These are phyloP conservation scores for Pollimyrus isidori DNA, from an alignment of 2,113 vertebrate species.

Conservation along the genomic window DNA sequence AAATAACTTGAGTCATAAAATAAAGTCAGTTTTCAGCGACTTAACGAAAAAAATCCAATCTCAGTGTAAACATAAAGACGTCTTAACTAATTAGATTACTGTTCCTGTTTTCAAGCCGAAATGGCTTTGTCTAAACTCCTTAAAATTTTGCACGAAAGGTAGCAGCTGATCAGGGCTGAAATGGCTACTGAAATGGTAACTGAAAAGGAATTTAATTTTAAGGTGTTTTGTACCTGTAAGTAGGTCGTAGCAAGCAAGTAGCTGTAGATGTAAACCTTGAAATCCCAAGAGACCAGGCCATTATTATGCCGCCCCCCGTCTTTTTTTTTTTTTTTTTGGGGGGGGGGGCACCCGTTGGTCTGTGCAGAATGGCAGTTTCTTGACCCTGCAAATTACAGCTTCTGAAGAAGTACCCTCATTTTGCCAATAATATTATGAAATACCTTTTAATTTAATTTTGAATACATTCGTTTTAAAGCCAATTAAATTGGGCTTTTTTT, in stretches of 20 bases:
- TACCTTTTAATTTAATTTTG: conserved; percentile 8
- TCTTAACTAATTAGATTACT: background rate
- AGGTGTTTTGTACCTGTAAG: background rate
- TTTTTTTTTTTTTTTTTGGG: conserved; percentile 3
- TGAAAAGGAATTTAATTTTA: background rate
- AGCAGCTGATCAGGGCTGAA: background rate
- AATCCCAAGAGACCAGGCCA: background rate
- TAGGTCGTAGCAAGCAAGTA: background rate
- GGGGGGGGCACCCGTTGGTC: conserved; percentile 5
- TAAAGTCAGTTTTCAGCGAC: background rate
- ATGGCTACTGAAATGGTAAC: background rate
- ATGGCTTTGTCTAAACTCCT: background rate
- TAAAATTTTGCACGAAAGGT: background rate
- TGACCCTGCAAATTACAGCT: conserved; percentile 22
- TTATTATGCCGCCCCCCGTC: background rate
- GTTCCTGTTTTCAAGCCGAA: background rate
- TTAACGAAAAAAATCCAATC: background rate
- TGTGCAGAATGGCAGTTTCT: conserved; percentile 21
- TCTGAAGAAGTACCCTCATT: background rate
- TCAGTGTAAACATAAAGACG: background rate
- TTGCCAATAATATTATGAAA: conserved; percentile 24
- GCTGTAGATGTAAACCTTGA: background rate
- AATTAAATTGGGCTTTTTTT: background rate
- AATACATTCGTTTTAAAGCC: background rate
- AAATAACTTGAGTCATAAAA: background rate